phyloP scores from a whole-genome alignment of 1,140 invertebrate genomes.

The Lordiphosa stackelbergi region DNA sequence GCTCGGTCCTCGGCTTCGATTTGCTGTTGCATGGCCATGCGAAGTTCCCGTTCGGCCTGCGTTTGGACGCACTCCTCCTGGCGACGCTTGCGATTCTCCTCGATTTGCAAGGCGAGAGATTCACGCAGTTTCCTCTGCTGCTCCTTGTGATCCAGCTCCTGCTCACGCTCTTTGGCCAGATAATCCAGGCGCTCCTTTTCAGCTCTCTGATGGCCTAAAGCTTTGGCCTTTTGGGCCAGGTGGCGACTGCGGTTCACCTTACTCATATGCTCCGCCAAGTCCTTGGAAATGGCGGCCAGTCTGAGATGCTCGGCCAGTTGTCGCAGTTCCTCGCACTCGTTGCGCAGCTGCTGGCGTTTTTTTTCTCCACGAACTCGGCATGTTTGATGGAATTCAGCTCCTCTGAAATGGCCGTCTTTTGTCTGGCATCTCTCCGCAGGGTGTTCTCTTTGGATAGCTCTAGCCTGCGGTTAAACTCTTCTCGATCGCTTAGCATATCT shows the following conservation, averaged over 20 bases:
- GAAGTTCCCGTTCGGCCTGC: slow-evolving; percentile 36
- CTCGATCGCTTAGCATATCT: slow-evolving; percentile 16
- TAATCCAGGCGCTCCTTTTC: slow-evolving; percentile 24
- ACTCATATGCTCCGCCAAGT: slow-evolving; percentile 30
- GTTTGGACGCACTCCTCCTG: slow-evolving; percentile 22
- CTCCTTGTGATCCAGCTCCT: slow-evolving; percentile 27
- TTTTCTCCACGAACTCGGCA: slow-evolving; percentile 39
- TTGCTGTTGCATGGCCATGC: slow-evolving; percentile 31
- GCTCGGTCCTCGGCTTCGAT: slow-evolving; percentile 39
- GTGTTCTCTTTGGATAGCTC: slow-evolving; percentile 23
- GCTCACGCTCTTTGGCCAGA: slow-evolving; percentile 13
- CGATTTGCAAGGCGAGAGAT: slow-evolving; percentile 30
- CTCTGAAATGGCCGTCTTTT: slow-evolving; percentile 21
- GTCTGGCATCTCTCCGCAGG: slow-evolving; percentile 1
- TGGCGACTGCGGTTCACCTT: slow-evolving; percentile 6
- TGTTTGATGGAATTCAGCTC: slow-evolving; percentile 43
- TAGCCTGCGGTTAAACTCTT: slow-evolving; percentile 7
- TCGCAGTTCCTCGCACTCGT: slow-evolving; percentile 44
- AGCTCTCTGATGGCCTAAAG: slow-evolving; percentile 12
- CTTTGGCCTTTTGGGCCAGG: slow-evolving; percentile 11
- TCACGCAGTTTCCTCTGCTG: slow-evolving; percentile 26
- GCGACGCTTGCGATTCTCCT: slow-evolving; percentile 20
- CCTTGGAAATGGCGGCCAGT: slow-evolving; percentile 53
- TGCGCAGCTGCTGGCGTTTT: slow-evolving; percentile 46
- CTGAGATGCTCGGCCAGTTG: slow-evolving; percentile 46